Evolutionary conservation across 2,797 vertebrate genomes (phyloP), one percentile per base, ranked within the genome.

Genomic region (Sylvia borin): DNA sequence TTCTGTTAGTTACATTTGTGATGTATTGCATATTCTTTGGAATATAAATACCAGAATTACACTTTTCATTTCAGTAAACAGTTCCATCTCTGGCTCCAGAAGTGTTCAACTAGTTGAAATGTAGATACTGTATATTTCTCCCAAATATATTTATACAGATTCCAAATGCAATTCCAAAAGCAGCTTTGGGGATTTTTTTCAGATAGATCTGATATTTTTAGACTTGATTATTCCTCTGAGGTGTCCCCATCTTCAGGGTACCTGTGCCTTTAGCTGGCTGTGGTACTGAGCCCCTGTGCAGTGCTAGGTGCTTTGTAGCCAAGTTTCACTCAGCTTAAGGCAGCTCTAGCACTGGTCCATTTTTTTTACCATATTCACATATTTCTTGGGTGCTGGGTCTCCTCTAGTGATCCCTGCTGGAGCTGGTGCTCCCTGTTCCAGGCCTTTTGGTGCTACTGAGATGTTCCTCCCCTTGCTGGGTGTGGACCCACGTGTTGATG

Each of bases 1-100:
- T 90, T 93, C 84, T 86, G 71, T 64, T 82, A 81, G 68, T 84
- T 92, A 53, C 6, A 3, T 88, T 94, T 92, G 64, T 82, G 45
- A 81, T 86, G 19, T 74, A 62, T 75, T 75, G 27, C 85, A 62
- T 76, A 64, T 60, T 31, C 42, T 92, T 88, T 40, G 12, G 76
- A 91, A 76, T 86, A 67, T 76, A 92, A 94, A 88, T 95, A 86
- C 47, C 71, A 96, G 67, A 93, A 64, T 54, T 88, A 55, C 74
- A 57, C 58, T 91, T 91, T 76, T 57, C 31, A 48, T 92, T 90
- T 92, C 85, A 71, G 32, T 50, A 90, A 93, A 77, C 85, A 85
- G 9, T 83, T 93, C 79, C 47, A 68, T 88, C 27, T 51, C 61
- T 74, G 54, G 21, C n/a, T 91, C 34, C 57, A 27, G 18, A 79